Evolutionary conservation across 2,888 invertebrate species (phyloP), one percentile per base, ranked within the genome.

Genomic region (Geophilus truncorum): DNA sequence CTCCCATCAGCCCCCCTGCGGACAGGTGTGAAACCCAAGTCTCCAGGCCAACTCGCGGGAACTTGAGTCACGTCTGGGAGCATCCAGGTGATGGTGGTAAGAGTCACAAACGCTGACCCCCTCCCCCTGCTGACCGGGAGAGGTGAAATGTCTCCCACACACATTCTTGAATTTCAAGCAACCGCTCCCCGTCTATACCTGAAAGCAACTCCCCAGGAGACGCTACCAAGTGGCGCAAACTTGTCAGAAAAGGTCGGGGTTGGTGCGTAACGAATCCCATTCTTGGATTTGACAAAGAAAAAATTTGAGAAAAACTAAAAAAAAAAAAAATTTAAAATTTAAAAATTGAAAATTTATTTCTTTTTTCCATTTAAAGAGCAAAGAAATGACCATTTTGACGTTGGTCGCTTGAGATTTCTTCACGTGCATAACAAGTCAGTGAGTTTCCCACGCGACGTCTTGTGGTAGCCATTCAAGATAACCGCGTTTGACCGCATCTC

Each of bases 1-100:
- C 70, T 70, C 70, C 70, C 70, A 70, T 70, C 70, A 70, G 28
- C 25, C 70, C 70, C 70, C 70, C 70, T 70, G 70, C 70, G 70
- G 70, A 70, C 70, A 70, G 70, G 70, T 70, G 70, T 70, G 70
- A 70, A 70, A 70, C 70, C 70, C 70, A 70, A 70, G 70, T 70
- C 70, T 70, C 70, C 15, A 12, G 28, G 70, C 70, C 23, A 70
- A 70, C 25, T 70, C 23, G 70, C 70, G 70, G 70, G 25, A 70
- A 70, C 70, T 70, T 70, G 70, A 70, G 70, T 70, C 70, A 70
- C 70, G 70, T 70, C 70, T 70, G 70, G 70, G 70, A 70, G 70
- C 28, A 70, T 70, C 25, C 70, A 70, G 70, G 70, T 70, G 70
- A 70, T 28, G 28, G 12, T 70, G 70, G 70, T 51, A 51, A 51